Base-by-base conservation (phyloP, 2,113 vertebrate genomes). In the Oryzias curvinotus region DNA sequence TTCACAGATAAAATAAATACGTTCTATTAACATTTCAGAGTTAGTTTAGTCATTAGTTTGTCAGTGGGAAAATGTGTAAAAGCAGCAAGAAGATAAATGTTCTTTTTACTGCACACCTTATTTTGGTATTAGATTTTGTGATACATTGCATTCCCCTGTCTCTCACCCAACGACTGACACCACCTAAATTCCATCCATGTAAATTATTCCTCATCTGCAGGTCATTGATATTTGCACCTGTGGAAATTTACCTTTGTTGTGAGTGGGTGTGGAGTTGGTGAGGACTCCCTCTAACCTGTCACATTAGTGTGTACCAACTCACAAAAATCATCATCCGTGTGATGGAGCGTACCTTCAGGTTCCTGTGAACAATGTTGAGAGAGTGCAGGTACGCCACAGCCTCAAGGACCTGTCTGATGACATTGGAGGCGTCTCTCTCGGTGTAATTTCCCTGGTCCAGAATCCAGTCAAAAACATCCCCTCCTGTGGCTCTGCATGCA, bases 381-480 rank as follows among this genome's bases (percentile, higher is more conserved):
- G 90, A 92, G 83, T 94, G 93, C 61, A 94, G 85, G 78, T 94
- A 94, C 2, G 93, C 91, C 62, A 93, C 90, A 18, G 93, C 93
- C 76, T 94, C 92, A 17, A 94, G 83, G 28, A 90, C 86, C 65
- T 90, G 88, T 82, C 78, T 86, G 59, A 90, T 87, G 50, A 94
- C 93, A 49, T 91, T 93, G 76, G 93, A 90, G 28, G 93, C 93
- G 5, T 95, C 93, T 87, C 89, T 89, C 76, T 95, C 93, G 7
- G 93, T 93, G 88, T 94, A 94, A 85, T 92, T 94, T 30, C 93
- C 93, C 55, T 94, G 92, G 71, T 94, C 92, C 73, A 94, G 85
- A 74, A 94, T 94, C 93, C 93, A 94, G 73, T 94, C 93, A 36
- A 94, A 94, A 16, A 94, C 93, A 56, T 94, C 93, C 23, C 93